Percentiles rank a stretch among this genome's conserved stretches.
Conservation (phyloP, 2,797 vertebrate genomes). For the Clarias platycephalus region DNA sequence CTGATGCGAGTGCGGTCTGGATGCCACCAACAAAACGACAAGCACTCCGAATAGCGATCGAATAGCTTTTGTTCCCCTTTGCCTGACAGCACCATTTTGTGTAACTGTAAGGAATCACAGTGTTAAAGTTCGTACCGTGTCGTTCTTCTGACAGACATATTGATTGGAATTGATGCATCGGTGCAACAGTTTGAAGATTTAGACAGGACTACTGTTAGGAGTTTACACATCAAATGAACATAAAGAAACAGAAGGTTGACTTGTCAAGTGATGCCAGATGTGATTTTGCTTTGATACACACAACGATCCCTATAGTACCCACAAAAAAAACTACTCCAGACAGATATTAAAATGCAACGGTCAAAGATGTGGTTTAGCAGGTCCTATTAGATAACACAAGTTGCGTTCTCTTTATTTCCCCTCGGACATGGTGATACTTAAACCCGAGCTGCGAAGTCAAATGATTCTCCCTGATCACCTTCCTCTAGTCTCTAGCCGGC, state of each 20-base stretch:
- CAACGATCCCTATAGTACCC: constrained; percentile 12
- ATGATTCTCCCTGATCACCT: constrained; percentile 24
- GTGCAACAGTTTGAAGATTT: constrained; percentile 12
- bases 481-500: constrained; percentile 29
- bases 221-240: constrained; percentile 30
- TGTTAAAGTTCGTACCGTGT: constrained; percentile 8
- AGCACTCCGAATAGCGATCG: constrained; percentile 33
- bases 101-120: constrained; percentile 34
- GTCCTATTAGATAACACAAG: constrained; percentile 56
- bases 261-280: constrained; percentile 28
- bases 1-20: constrained; percentile 32
- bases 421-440: constrained; percentile 67
- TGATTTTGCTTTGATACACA: constrained; percentile 17
- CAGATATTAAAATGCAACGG: constrained; percentile 17
- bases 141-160: constrained; percentile 1
- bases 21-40: constrained; percentile 43
- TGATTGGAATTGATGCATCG: constrained; percentile 18
- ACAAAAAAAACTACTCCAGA: neutral
- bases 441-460: constrained; percentile 53
- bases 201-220: constrained; percentile 27
- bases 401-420: constrained; percentile 56
- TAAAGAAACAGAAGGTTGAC: neutral
- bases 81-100: constrained; percentile 26
- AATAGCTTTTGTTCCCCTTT: constrained; percentile 32
- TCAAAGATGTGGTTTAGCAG: constrained; percentile 25